Evolutionary conservation across 2,888 invertebrate species (phyloP), one percentile per base, ranked within the genome.

Genomic region (Lepidonotus clava): DNA sequence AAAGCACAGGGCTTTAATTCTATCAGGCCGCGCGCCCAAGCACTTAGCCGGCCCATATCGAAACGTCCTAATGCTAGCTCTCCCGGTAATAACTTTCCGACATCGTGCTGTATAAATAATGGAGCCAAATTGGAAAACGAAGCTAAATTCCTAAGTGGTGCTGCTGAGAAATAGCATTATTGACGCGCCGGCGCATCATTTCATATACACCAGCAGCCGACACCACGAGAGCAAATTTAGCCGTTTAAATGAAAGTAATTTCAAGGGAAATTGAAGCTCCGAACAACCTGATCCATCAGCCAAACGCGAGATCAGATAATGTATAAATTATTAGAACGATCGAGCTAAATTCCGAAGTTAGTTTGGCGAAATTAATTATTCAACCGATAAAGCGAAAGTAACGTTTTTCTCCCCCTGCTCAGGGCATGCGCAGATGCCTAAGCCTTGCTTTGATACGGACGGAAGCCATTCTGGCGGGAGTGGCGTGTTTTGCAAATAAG

Each of bases 261-360:
- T 80, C 80, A 41, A 28, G 80, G 21, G 80, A 80, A 80, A 80
- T 80, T 80, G 80, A 80, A 80, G 80, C 80, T 46, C 24, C 2
- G 80, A 24, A 8, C 28, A 46, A 8, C 24, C 46, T 80, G 51
- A 80, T 80, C 80, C 80, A 46, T 46, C 80, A 46, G 46, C 5
- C 18, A 18, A 11, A 24, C 11, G 8, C 80, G 28, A n/a, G 5
- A 80, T 80, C 80, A 80, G 80, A 80, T 80, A 80, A 80, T 80
- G 80, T 80, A 80, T 80, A 80, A 80, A 80, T 80, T 80, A 80
- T 80, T 80, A 80, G 46, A 80, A 80, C 21, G 80, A 80, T 80
- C 46, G 32, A 34, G 80, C 80, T 80, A 80, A 41, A 80, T 46
- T 80, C 80, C 14, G 46, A 80, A 80, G 24, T 80, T 80, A 80